These are phyloP conservation scores for Cryptops parisi DNA, from an alignment of 2,888 invertebrate genomes.

Conservation along the genomic window DNA sequence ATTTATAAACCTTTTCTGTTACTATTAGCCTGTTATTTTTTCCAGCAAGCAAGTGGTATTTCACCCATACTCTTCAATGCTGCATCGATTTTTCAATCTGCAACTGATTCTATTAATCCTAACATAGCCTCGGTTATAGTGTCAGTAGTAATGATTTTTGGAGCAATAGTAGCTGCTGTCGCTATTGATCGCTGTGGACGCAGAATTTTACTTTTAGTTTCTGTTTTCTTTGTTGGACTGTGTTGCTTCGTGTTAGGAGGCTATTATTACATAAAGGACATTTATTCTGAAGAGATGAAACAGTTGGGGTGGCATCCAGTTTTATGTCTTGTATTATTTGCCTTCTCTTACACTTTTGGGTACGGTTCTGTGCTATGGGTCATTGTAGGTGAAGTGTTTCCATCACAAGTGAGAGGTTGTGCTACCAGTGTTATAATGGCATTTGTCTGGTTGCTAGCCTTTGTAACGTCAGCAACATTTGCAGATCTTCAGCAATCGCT, in stretches of 20 bases:
- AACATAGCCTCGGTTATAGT: constrained; percentile 58
- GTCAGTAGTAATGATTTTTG: constrained; percentile 64
- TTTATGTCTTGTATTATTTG: constrained; percentile 54
- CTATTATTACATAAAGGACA: constrained; percentile 66
- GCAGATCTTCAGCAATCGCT: constrained; percentile 52
- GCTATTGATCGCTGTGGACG: constrained; percentile 69
- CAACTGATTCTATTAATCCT: constrained; percentile 44
- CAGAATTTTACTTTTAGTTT: constrained; percentile 54
- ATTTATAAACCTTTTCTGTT: constrained; percentile 65
- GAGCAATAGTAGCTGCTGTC: constrained; percentile 57
- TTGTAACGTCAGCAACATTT: constrained; percentile 71
- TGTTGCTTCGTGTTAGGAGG: constrained; percentile 68
- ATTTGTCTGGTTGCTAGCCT: constrained; percentile 59
- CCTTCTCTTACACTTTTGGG: constrained; percentile 63
- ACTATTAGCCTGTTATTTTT: constrained; percentile 77
- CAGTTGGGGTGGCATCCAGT: constrained; percentile 55
- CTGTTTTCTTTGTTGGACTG: constrained; percentile 53
- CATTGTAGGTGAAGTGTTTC: constrained; percentile 57
- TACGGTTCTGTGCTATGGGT: constrained; percentile 74
- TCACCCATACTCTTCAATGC: constrained; percentile 73
- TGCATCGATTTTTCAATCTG: constrained; percentile 53
- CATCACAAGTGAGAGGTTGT: constrained; percentile 50
- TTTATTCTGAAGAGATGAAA: constrained; percentile 27
- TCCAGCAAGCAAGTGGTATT: constrained; percentile 79
- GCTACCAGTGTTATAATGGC: constrained; percentile 61